Evolutionary conservation across 2,113 vertebrate species (phyloP).

Genomic region (Vulpes ferrilata): DNA sequence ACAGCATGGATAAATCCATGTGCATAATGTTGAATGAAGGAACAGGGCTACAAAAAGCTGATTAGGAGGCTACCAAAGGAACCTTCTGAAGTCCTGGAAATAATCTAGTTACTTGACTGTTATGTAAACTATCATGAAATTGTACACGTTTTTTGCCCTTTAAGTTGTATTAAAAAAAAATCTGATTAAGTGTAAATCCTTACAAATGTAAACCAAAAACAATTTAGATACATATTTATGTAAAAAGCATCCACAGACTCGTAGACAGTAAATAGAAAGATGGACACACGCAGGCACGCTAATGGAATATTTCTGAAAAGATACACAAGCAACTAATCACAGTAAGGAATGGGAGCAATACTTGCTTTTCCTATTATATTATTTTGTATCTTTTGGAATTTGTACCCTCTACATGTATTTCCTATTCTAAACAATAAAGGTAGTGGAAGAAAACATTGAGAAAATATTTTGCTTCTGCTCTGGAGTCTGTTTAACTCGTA

Average conservation of each 20-base stretch:
- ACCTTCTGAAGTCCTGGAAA: not conserved
- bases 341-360: not conserved
- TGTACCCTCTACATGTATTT: not conserved
- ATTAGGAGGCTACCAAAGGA: not conserved
- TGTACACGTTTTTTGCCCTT: not conserved
- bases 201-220: not conserved
- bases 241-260: not conserved
- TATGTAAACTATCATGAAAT: not conserved
- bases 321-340: not conserved
- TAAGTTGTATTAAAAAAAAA: not conserved
- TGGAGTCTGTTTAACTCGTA: not conserved
- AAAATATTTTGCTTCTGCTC: not conserved
- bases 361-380: not conserved
- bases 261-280: not conserved
- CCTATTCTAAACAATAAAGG: conserved; percentile 4
- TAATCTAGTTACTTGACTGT: not conserved
- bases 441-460: not conserved
- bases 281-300: not conserved
- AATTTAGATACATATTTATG: not conserved
- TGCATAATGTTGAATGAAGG: not conserved
- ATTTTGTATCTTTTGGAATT: conserved; percentile 10
- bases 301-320: conserved; percentile 32
- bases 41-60: not conserved
- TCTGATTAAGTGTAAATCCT: not conserved
- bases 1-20: not conserved